Percentiles rank a stretch among this genome's conserved stretches.
Evolutionary conservation across 2,888 invertebrate species (phyloP).

Genomic region (Monoplex corrugatus): DNA sequence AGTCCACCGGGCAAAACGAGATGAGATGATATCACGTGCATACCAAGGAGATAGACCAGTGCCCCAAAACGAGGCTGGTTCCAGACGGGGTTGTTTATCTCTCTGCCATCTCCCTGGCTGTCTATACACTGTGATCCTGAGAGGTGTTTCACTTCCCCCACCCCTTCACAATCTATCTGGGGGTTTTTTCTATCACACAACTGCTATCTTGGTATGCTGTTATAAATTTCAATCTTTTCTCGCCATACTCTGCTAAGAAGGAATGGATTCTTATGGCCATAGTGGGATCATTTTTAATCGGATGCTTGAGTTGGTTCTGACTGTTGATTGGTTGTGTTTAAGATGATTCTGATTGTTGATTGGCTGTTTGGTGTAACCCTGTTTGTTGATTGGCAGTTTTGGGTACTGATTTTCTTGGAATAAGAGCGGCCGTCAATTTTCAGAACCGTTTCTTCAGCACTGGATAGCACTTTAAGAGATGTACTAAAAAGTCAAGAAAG

Average conservation of each 20-base stretch:
- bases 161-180: neutral
- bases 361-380: neutral
- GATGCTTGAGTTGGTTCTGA: too few relatives aligned
- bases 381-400: too few relatives aligned
- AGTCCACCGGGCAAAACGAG: constrained; percentile 34
- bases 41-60: constrained; percentile 47
- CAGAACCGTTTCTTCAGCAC: too few relatives aligned
- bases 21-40: constrained; percentile 39
- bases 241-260: constrained; percentile 6
- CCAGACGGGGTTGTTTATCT: constrained; percentile 33
- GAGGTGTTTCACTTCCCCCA: neutral
- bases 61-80: constrained; percentile 38
- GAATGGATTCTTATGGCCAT: neutral
- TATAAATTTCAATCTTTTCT: constrained; percentile 27
- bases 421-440: too few relatives aligned
- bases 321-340: neutral
- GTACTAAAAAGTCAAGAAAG: neutral
- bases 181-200: constrained; percentile 10
- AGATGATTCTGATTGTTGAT: neutral
- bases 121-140: constrained; percentile 12
- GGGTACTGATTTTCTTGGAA: too few relatives aligned
- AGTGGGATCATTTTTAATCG: too few relatives aligned
- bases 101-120: neutral
- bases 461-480: too few relatives aligned
- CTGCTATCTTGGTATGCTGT: constrained; percentile 25